Percentiles rank a stretch among this genome's conserved stretches.
These are phyloP conservation scores for Carassius carassius DNA, from an alignment of 2,113 vertebrate species.

Conservation along the genomic window DNA sequence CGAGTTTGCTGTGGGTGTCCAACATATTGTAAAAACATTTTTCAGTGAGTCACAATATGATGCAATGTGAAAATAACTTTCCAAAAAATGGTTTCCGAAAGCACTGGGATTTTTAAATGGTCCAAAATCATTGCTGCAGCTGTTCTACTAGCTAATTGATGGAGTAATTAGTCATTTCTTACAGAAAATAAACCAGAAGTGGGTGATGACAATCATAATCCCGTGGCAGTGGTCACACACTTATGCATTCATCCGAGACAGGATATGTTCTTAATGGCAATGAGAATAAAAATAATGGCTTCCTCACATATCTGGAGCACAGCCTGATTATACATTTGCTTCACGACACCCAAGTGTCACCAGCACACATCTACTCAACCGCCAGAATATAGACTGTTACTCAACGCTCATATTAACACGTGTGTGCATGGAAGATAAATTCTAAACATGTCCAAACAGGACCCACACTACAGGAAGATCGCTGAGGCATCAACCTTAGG, in stretches of 20 bases:
- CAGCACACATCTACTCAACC: slow-evolving; percentile 18
- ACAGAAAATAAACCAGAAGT: slow-evolving; percentile 35
- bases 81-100: background rate
- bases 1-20: background rate
- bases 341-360: slow-evolving; percentile 23
- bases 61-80: background rate
- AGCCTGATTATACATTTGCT: slow-evolving; percentile 53
- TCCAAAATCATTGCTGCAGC: background rate
- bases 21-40: too few species aligned
- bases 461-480: slow-evolving; percentile 27
- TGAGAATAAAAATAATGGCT: slow-evolving; percentile 8
- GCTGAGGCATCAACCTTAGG: slow-evolving; percentile 5
- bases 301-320: slow-evolving; percentile 53
- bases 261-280: slow-evolving; percentile 7
- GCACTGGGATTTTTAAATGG: background rate
- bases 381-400: slow-evolving; percentile 6
- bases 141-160: slow-evolving; percentile 28
- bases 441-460: slow-evolving; percentile 56
- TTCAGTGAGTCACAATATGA: background rate
- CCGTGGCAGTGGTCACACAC: background rate
- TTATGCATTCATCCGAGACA: slow-evolving; percentile 1
- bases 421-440: slow-evolving; percentile 41
- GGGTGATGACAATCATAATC: slow-evolving; percentile 38
- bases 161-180: slow-evolving; percentile 29
- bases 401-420: slow-evolving; percentile 16